phyloP scores from a whole-genome alignment of 2,797 vertebrate species.

The Falco rusticolus region DNA sequence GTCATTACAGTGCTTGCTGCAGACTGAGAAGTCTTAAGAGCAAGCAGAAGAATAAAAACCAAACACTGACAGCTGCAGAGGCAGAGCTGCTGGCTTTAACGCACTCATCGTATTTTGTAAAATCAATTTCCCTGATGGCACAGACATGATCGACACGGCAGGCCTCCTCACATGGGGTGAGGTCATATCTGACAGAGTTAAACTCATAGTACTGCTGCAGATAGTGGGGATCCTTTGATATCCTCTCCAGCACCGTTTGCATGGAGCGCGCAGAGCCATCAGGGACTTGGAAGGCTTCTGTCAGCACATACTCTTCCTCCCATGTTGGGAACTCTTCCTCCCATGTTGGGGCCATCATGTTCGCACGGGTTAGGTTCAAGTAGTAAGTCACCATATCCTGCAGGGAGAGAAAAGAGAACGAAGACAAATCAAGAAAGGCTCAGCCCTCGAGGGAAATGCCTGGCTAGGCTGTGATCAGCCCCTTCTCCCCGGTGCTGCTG shows the following conservation, averaged over 20 bases:
- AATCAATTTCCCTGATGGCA: slow-evolving; percentile 86
- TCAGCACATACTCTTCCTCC: slow-evolving; percentile 91
- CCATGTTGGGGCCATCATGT: slow-evolving; percentile 80
- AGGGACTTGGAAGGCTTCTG: slow-evolving; percentile 82
- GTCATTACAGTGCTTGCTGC: background rate
- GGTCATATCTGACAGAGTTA: slow-evolving; percentile 92
- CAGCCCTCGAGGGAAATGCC: background rate
- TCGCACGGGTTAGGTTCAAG: slow-evolving; percentile 88
- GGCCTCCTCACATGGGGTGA: slow-evolving; percentile 68
- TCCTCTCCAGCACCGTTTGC: slow-evolving; percentile 78
- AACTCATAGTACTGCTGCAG: slow-evolving; percentile 89
- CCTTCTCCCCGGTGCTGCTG: background rate
- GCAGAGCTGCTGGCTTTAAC: slow-evolving; percentile 64
- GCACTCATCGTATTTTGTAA: slow-evolving; percentile 81
- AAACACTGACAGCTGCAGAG: background rate
- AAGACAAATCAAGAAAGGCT: background rate
- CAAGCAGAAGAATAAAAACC: background rate
- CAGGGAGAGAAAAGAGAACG: background rate
- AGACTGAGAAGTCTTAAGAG: background rate
- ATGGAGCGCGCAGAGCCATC: slow-evolving; percentile 85
- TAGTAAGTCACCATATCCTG: slow-evolving; percentile 94
- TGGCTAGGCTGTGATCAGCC: background rate
- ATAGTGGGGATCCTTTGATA: slow-evolving; percentile 62
- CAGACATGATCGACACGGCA: slow-evolving; percentile 90
- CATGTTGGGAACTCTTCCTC: too few species aligned